phyloP scores from a whole-genome alignment of 2,113 vertebrate species.

The Natator depressus region DNA sequence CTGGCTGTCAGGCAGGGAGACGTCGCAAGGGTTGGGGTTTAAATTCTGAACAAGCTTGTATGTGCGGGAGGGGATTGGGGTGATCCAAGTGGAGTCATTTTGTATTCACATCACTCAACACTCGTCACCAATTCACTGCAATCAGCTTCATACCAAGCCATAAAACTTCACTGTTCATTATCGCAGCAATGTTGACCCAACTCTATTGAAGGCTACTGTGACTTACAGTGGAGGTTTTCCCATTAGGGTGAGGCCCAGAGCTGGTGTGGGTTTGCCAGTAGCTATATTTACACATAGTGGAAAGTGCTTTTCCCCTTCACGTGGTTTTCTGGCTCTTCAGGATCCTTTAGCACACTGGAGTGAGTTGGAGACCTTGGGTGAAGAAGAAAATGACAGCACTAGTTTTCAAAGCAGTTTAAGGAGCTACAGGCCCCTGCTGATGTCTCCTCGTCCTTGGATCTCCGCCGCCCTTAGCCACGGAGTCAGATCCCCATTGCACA shows the following conservation, averaged over 20 bases:
- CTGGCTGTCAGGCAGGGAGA: background rate
- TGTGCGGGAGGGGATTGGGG: too few relatives aligned
- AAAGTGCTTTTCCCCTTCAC: background rate
- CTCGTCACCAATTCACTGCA: background rate
- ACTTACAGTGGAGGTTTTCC: background rate
- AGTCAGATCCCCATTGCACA: background rate
- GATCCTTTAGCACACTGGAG: background rate
- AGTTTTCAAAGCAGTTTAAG: background rate
- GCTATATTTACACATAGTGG: background rate
- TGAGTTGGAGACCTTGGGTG: background rate
- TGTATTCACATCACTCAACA: background rate
- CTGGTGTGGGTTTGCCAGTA: background rate
- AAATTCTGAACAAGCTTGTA: background rate
- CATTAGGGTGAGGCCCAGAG: background rate
- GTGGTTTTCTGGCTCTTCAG: background rate
- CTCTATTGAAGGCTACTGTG: background rate
- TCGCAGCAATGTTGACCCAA: background rate
- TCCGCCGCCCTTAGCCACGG: background rate
- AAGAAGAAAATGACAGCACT: background rate
- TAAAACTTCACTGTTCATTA: background rate
- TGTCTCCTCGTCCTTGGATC: background rate
- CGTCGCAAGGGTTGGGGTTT: background rate
- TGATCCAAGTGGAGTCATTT: background rate
- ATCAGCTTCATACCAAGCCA: background rate
- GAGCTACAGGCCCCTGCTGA: background rate